Percentiles rank a stretch among this genome's conserved stretches.
Conservation (phyloP, 2,888 invertebrate genomes). For the Meteorus colon region DNA sequence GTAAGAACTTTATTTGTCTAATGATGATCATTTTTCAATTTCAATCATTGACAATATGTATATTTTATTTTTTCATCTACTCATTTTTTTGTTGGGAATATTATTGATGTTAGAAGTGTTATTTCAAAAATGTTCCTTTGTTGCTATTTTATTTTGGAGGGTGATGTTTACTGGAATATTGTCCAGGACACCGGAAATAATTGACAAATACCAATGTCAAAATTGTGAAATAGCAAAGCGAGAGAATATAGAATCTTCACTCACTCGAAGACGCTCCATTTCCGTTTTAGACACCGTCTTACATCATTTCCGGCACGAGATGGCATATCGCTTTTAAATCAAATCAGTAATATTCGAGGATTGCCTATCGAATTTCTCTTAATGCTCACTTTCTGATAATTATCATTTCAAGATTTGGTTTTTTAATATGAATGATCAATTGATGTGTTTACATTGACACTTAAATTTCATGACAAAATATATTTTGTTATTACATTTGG, state of each 20-base stretch:
- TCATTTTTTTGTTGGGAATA: no score
- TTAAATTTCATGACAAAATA: neutral
- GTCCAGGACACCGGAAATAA: conserved; percentile 33
- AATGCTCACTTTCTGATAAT: neutral
- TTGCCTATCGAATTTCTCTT: conserved; percentile 56
- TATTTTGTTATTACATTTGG: neutral
- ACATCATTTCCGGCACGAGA: conserved; percentile 74
- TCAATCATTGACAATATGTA: no score
- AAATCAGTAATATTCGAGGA: conserved; percentile 72
- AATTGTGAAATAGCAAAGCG: conserved; percentile 52
- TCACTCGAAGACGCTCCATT: conserved; percentile 70
- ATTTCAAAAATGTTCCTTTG: neutral
- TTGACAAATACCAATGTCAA: conserved; percentile 62
- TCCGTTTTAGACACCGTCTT: conserved; percentile 68
- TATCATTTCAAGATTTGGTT: neutral
- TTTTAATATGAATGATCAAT: neutral
- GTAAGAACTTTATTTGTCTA: conserved; percentile 74
- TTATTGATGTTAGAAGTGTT: no score
- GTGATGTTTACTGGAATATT: conserved; percentile 30
- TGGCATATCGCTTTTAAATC: conserved; percentile 73
- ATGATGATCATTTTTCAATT: no score
- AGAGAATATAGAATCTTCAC: conserved; percentile 55
- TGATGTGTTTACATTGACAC: neutral
- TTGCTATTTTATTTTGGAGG: neutral
- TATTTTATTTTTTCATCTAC: no score